phyloP scores from a whole-genome alignment of 1,140 invertebrate genomes.

The Bombus impatiens region DNA sequence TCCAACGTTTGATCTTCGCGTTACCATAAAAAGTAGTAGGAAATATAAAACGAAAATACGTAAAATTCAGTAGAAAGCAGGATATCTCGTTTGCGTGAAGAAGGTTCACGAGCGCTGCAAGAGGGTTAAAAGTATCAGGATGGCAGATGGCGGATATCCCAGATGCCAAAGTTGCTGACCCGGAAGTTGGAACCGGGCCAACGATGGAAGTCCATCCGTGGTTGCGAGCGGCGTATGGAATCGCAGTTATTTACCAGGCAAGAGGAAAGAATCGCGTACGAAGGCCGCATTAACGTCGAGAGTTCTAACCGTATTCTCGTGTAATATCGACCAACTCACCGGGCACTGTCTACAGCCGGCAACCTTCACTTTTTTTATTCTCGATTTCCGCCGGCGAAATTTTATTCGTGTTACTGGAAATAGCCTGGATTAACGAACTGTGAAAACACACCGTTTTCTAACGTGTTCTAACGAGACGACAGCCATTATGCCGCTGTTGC shows the following conservation, averaged over 20 bases:
- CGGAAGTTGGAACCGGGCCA: conserved; percentile 46
- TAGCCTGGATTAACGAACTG: conserved; percentile 7
- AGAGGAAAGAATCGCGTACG: conserved; percentile 1
- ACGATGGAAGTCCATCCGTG: conserved; percentile 1
- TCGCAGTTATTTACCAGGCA: conserved; percentile 40
- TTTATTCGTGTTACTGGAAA: neutral
- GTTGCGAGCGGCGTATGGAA: conserved; percentile 14
- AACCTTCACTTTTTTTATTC: neutral
- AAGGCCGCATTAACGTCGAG: neutral
- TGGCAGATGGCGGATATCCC: conserved; percentile 12
- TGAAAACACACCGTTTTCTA: neutral
- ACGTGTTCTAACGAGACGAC: neutral
- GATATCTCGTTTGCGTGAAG: neutral
- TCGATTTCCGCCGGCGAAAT: neutral
- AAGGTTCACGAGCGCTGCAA: neutral
- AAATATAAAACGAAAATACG: neutral
- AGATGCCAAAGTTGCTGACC: conserved; percentile 43
- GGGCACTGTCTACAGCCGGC: neutral
- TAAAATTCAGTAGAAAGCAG: neutral
- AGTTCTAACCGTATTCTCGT: neutral
- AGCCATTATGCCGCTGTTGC: neutral
- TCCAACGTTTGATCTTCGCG: neutral
- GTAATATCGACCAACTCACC: neutral
- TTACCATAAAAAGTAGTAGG: neutral
- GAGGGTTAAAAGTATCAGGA: conserved; percentile 22